These are phyloP conservation scores for Trichacis sp. DNA, from an alignment of 2,888 invertebrate species.

Conservation along the genomic window DNA sequence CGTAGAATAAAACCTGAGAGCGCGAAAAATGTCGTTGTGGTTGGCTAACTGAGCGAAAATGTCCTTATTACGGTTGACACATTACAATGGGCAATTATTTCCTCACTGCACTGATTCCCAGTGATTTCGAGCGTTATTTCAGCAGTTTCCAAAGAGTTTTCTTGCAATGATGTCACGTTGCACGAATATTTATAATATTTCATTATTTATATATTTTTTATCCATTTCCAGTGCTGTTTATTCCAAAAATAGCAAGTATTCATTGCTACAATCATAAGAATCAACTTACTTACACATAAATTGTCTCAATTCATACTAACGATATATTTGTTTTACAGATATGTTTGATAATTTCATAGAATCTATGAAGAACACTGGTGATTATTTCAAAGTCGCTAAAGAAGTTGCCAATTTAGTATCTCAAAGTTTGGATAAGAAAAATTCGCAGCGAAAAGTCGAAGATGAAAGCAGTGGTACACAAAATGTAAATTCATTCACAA, in stretches of 20 bases:
- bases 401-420: conserved; percentile 76
- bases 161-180: conserved; percentile 35
- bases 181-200: conserved; percentile 14
- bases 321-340: conserved; percentile 48
- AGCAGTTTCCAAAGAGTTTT: conserved; percentile 31
- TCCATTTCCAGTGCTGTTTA: conserved; percentile 13
- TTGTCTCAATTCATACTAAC: too few species aligned
- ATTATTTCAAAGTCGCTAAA: conserved; percentile 70
- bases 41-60: conserved; percentile 46
- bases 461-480: conserved; percentile 53
- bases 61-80: conserved; percentile 7
- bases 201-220: conserved; percentile 17
- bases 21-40: conserved; percentile 30
- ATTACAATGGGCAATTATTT: conserved; percentile 9
- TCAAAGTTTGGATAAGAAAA: conserved; percentile 69
- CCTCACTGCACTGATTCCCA: conserved; percentile 8
- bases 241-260: conserved; percentile 47
- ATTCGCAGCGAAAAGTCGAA: conserved; percentile 51
- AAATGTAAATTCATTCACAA: conserved; percentile 45
- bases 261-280: too few species aligned
- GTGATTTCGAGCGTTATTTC: conserved; percentile 5
- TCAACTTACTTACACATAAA: too few species aligned
- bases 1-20: too few species aligned
- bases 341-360: conserved; percentile 69
- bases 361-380: conserved; percentile 71